phyloP scores from a whole-genome alignment of 2,797 vertebrate genomes.

The Protosalanx chinensis region DNA sequence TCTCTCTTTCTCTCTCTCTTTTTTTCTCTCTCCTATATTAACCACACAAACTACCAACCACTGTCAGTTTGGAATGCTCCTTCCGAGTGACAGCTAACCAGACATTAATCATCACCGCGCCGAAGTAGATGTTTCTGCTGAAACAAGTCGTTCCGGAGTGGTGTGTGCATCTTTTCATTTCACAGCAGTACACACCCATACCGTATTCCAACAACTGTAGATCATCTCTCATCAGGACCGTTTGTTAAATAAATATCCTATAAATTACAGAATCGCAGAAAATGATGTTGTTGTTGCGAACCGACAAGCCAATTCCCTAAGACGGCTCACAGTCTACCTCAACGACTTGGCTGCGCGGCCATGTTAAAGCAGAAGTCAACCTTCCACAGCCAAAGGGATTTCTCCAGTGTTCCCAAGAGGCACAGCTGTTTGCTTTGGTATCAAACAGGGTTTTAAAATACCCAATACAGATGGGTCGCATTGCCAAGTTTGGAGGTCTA shows the following conservation, averaged over 20 bases:
- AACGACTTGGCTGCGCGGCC: conserved; percentile 10
- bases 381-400: conserved; percentile 31
- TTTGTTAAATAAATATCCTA: background rate
- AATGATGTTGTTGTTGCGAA: conserved; percentile 1
- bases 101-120: background rate
- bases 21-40: background rate
- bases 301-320: background rate
- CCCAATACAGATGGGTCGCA: background rate
- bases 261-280: background rate
- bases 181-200: background rate
- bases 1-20: background rate
- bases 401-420: conserved; percentile 34
- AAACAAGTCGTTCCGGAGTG: background rate
- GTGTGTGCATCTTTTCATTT: background rate
- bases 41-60: background rate
- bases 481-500: background rate
- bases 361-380: conserved; percentile 34
- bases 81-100: background rate
- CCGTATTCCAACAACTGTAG: background rate
- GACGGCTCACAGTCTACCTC: conserved; percentile 1
- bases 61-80: background rate
- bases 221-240: background rate
- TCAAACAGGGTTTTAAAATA: background rate
- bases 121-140: background rate
- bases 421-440: conserved; percentile 36